Evolutionary conservation across 1,140 invertebrate genomes (phyloP), one percentile per base, ranked within the genome.

Genomic region (Nixonia krombeini): DNA sequence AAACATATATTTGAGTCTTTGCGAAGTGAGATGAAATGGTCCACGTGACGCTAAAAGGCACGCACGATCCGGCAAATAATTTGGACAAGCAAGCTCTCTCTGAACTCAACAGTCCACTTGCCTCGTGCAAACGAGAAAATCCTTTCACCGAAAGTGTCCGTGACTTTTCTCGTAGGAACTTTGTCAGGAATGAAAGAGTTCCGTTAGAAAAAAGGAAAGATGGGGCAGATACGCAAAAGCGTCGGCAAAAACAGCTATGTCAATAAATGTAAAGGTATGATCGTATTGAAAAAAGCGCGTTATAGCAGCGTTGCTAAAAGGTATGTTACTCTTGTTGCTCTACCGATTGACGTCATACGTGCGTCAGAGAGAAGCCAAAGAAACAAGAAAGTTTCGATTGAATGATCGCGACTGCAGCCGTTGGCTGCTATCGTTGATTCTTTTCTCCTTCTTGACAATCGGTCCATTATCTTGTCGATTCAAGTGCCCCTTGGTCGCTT

Each of bases 371-470:
- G 67, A 56, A 72, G 53, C 66, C 70, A 73, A 79, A 81, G 82
- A 78, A 82, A 80, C 80, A 82, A 82, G 80, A 83, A 83, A 81
- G 78, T 80, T 79, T 72, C 74, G 78, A 83, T 82, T 82, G 78
- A 82, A 80, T 82, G 79, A 81, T 82, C 76, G 61, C 70, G 70
- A 51, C 55, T 53, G 53, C 64, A 63, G 58, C 72, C 65, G 58
- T 55, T 59, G 50, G 49, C 52, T 44, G 47, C 70, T 73, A 73
- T 73, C 70, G 62, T 75, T 72, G 33, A 74, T 73, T 76, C 74
- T 77, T 72, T 76, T 79, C 74, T 75, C 68, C 67, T 71, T 70
- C 71, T 67, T 59, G 58, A 72, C 73, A 79, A 76, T 74, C 78
- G 72, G 61, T 71, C 73, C 69, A 82, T 82, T 81, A 82, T 82